A percentile compares a stretch with the other conserved stretches of the same genome.
These are phyloP conservation scores for Bursaphelenchus mucronatus DNA, from an alignment of 1,140 invertebrate genomes.

Conservation along the genomic window DNA sequence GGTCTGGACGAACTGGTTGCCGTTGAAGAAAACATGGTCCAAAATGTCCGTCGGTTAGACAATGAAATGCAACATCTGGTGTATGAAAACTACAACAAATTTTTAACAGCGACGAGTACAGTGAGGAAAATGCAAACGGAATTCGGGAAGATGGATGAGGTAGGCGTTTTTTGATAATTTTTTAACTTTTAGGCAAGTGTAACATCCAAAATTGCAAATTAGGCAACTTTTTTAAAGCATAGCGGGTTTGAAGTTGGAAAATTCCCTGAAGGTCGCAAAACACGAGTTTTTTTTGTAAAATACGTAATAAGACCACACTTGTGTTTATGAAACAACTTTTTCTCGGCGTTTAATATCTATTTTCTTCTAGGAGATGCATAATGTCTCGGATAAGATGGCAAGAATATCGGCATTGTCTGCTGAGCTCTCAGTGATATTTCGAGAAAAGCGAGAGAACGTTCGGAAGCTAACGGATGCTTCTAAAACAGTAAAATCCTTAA, in stretches of 20 bases:
- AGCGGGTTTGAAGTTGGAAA: too few species aligned
- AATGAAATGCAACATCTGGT: slow-evolving; percentile 44
- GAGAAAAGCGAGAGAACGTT: slow-evolving; percentile 34
- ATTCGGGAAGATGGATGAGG: slow-evolving; percentile 33
- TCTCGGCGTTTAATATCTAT: too few species aligned
- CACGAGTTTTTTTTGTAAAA: too few species aligned
- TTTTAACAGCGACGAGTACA: slow-evolving; percentile 45
- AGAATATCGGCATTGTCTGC: slow-evolving; percentile 34
- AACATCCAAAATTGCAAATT: too few species aligned
- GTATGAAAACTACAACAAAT: slow-evolving; percentile 49
- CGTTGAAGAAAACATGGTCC: slow-evolving; percentile 46
- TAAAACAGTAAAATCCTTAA: slow-evolving; percentile 33
- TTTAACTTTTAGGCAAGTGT: too few species aligned
- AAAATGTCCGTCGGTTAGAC: slow-evolving; percentile 37
- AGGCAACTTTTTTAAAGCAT: too few species aligned
- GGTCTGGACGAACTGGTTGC: slow-evolving; percentile 43
- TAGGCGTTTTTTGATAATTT: not conserved
- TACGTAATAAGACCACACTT: too few species aligned
- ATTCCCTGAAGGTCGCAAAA: too few species aligned
- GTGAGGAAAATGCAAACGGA: slow-evolving; percentile 39
- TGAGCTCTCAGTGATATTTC: slow-evolving; percentile 27
- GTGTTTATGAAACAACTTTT: too few species aligned
- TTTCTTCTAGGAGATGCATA: slow-evolving; percentile 34
- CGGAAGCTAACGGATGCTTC: slow-evolving; percentile 33
- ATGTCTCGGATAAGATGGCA: slow-evolving; percentile 27